A percentile compares a stretch with the other conserved stretches of the same genome.
phyloP scores from a whole-genome alignment of 35 echinoderm and acorn worm genomes.

The Chiridota heheva region DNA sequence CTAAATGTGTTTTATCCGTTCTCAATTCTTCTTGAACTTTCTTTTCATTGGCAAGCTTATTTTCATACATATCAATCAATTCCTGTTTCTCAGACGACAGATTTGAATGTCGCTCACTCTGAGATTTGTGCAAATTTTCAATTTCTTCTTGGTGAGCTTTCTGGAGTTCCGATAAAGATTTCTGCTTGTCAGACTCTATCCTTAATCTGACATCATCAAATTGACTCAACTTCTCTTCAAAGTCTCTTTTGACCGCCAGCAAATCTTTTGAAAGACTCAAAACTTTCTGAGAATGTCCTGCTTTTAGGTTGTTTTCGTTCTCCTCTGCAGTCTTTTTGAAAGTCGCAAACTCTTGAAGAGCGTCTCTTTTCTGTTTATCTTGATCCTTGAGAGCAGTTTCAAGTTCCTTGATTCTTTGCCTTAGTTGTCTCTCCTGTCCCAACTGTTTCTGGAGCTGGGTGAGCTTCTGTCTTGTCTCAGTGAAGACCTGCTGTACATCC shows the following conservation, averaged over 20 bases:
- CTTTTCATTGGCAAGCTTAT: constrained; percentile 74
- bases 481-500: constrained; percentile 76
- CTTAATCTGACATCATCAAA: constrained; percentile 71
- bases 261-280: constrained; percentile 86
- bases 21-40: constrained; percentile 52
- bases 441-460: constrained; percentile 73
- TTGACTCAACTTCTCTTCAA: constrained; percentile 74
- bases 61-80: constrained; percentile 36
- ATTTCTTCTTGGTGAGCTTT: constrained; percentile 58
- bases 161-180: constrained; percentile 44
- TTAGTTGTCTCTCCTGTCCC: constrained; percentile 67
- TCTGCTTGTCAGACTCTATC: constrained; percentile 58
- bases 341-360: constrained; percentile 61
- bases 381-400: constrained; percentile 60
- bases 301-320: constrained; percentile 60
- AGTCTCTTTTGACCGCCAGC: constrained; percentile 75
- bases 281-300: constrained; percentile 85
- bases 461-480: constrained; percentile 82
- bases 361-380: constrained; percentile 59
- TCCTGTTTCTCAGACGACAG: constrained; percentile 61
- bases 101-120: constrained; percentile 40
- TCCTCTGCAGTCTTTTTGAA: constrained; percentile 66
- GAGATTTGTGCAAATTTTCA: constrained; percentile 50
- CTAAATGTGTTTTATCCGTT: constrained; percentile 56
- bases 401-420: constrained; percentile 62